Evolutionary conservation across 2,113 vertebrate species (phyloP).

Genomic region (Pontoporia blainvillei): DNA sequence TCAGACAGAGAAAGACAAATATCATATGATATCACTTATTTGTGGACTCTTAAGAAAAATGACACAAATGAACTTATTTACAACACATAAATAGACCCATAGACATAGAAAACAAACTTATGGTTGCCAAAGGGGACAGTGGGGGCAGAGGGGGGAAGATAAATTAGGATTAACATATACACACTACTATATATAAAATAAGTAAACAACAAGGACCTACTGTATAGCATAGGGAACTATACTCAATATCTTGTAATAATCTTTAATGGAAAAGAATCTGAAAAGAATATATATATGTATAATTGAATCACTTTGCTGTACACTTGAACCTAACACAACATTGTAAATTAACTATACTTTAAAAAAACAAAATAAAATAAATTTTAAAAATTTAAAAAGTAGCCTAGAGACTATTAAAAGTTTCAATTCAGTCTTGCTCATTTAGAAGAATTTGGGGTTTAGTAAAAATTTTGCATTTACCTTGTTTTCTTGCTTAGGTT

Average conservation of each 20-base stretch:
- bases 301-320: not conserved
- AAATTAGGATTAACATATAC: not conserved
- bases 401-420: not conserved
- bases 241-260: not conserved
- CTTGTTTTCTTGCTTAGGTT: not conserved
- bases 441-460: not conserved
- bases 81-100: not conserved
- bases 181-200: not conserved
- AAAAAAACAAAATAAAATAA: not conserved
- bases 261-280: not conserved
- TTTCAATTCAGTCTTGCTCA: not conserved
- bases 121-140: not conserved
- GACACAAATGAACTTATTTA: not conserved
- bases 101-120: not conserved
- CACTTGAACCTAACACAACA: not conserved
- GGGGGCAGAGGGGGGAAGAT: not conserved
- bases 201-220: not conserved
- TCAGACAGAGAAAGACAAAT: not conserved
- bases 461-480: not conserved
- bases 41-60: not conserved
- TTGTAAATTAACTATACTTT: not conserved
- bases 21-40: not conserved
- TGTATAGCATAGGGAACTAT: not conserved
- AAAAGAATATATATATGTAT: not conserved
- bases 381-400: rapidly evolving